Percentiles rank a stretch among this genome's conserved stretches.
Conservation (phyloP, 2,113 vertebrate species). For the Brevimyrus niger region DNA sequence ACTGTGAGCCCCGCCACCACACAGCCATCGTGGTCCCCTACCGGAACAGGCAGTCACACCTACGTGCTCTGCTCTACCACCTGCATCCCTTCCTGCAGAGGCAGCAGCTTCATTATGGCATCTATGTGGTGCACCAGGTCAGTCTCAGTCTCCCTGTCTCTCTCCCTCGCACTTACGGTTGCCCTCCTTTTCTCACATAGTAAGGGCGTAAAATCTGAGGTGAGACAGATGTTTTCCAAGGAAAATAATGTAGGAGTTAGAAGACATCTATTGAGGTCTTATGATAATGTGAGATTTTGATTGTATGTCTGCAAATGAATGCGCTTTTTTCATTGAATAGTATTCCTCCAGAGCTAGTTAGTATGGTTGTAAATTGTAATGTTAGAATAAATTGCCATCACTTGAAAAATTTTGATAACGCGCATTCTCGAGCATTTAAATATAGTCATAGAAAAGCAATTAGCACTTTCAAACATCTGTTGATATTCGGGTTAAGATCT, state of each 20-base stretch:
- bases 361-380: neutral
- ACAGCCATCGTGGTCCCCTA: conserved; percentile 87
- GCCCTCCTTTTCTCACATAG: neutral
- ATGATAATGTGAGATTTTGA: neutral
- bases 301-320: neutral
- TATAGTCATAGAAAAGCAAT: neutral
- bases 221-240: neutral
- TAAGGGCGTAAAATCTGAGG: neutral
- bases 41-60: conserved; percentile 82
- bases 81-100: conserved; percentile 91
- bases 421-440: neutral
- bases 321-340: neutral
- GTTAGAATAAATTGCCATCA: neutral
- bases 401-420: neutral
- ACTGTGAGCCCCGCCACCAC: conserved; percentile 75
- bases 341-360: neutral
- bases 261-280: neutral
- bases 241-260: neutral
- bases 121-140: conserved; percentile 95
- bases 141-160: neutral
- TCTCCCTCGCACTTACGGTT: neutral
- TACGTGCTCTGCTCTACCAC: conserved; percentile 86
- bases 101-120: conserved; percentile 89
- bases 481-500: neutral
- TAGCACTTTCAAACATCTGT: neutral